Evolutionary conservation across 2,113 vertebrate species (phyloP), one percentile per base, ranked within the genome.

Genomic region (Oncorhynchus clarkii): DNA sequence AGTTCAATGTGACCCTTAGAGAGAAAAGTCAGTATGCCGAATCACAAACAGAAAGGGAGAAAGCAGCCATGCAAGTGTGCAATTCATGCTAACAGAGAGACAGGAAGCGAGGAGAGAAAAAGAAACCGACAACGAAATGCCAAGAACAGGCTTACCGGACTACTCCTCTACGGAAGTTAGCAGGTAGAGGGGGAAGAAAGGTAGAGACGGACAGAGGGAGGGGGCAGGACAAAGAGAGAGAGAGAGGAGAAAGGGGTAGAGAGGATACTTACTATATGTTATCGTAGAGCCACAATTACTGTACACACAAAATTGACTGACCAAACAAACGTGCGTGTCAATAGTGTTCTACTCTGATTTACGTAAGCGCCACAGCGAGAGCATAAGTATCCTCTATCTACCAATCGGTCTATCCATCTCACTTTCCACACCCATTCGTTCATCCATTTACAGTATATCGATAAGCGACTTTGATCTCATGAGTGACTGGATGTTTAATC

Each of bases 151-250:
- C 97, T 99, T 98, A 99, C 97, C 96, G 95, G 96, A 94, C 97
- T 95, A 93, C 91, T 98, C 94, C 94, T 96, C 97, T 99, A 94
- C 79, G 92, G 83, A 92, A 89, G 90, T 88, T 93, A 93, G 78
- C 84, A 77, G 20, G 72, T 27, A 78, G 29, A 67, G 59, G 31
- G 77, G 7, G 78, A 59, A 39, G 11, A 16, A 73, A 67, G 72
- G 85, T 77, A 79, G 69, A 76, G 20, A 68, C 68, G 39, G 75
- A 54, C 49, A 64, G 68, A 27, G 66, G 5, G 71, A 5, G 75
- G 24, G 82, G 0, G 74, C 26, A 83, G 22, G 66, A 76, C 78
- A 18, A 69, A 24, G 27, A 77, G 11, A 67, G 31, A 78, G 6
- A 79, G 62, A 20, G 68, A 62, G 24, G 39, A 18, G 22, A 73